Conservation (phyloP, 2,888 invertebrate genomes). For the Phlogophora meticulosa region DNA sequence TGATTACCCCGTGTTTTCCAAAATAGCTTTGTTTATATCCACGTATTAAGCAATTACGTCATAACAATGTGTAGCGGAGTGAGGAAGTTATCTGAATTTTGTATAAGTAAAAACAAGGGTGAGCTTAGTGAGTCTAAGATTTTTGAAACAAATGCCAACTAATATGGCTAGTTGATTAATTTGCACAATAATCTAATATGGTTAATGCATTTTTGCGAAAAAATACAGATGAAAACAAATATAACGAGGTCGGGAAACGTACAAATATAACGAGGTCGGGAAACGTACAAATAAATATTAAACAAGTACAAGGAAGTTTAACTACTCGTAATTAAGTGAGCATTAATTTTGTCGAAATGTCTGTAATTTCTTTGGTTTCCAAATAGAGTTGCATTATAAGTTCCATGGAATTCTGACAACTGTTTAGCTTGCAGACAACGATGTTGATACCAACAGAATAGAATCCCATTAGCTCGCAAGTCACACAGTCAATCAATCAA, state of each 20-base stretch:
- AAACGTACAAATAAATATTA: neutral
- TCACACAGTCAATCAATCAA: conserved; percentile 53
- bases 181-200: neutral
- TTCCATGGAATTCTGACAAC: conserved; percentile 21
- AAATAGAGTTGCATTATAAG: conserved; percentile 4
- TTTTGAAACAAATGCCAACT: neutral
- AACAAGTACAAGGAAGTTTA: too few species aligned
- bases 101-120: neutral
- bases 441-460: conserved; percentile 52
- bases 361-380: conserved; percentile 1
- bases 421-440: conserved; percentile 49
- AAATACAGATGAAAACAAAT: neutral
- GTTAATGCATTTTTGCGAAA: neutral
- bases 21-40: conserved; percentile 26
- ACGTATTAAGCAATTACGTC: conserved; percentile 28
- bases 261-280: neutral
- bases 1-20: neutral
- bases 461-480: conserved; percentile 50
- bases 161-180: neutral
- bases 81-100: conserved; percentile 11
- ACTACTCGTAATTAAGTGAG: neutral
- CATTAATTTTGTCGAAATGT: neutral
- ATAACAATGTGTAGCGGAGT: conserved; percentile 15
- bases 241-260: conserved; percentile 2
- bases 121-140: conserved; percentile 1